Conservation (phyloP, 2,797 vertebrate genomes). For the Rhinogobio ventralis region DNA sequence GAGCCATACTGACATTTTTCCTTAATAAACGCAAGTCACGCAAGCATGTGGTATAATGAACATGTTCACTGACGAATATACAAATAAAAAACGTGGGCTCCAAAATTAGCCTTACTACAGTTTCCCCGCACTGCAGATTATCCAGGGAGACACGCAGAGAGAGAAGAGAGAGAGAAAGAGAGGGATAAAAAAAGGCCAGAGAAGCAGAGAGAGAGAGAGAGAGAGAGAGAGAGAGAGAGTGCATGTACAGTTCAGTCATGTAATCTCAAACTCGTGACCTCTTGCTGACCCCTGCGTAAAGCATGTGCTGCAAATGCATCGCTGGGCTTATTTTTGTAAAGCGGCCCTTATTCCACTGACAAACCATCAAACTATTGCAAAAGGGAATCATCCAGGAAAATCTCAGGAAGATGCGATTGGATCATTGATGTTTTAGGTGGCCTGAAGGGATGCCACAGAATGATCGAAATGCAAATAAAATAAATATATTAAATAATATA, state of each 20-base stretch:
- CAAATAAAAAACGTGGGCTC: slow-evolving; percentile 4
- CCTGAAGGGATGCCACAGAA: not conserved
- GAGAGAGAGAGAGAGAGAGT: slow-evolving; percentile 40
- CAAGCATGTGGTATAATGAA: not conserved
- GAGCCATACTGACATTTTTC: not conserved
- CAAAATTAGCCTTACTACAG: slow-evolving; percentile 40
- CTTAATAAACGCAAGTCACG: not conserved
- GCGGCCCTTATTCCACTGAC: not conserved
- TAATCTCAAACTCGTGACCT: slow-evolving; percentile 46
- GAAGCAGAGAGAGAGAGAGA: slow-evolving; percentile 28
- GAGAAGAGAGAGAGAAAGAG: slow-evolving; percentile 9
- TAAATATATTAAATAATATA: not conserved
- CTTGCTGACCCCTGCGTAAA: slow-evolving; percentile 42
- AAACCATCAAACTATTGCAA: slow-evolving; percentile 21
- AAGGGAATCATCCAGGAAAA: too few species aligned
- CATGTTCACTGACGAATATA: slow-evolving; percentile 22
- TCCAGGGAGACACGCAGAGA: slow-evolving; percentile 29
- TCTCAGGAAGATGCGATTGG: not conserved
- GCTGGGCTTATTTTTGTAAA: slow-evolving; percentile 32
- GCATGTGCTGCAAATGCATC: slow-evolving; percentile 45
- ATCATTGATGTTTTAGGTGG: slow-evolving; percentile 2
- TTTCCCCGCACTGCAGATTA: slow-evolving; percentile 38
- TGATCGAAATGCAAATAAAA: slow-evolving; percentile 1
- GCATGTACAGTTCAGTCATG: slow-evolving; percentile 59
- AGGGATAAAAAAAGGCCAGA: slow-evolving; percentile 12